Percentiles rank a stretch among this genome's conserved stretches.
These are phyloP conservation scores for Dryadula phaetusa DNA, from an alignment of 2,888 invertebrate genomes.

Conservation along the genomic window DNA sequence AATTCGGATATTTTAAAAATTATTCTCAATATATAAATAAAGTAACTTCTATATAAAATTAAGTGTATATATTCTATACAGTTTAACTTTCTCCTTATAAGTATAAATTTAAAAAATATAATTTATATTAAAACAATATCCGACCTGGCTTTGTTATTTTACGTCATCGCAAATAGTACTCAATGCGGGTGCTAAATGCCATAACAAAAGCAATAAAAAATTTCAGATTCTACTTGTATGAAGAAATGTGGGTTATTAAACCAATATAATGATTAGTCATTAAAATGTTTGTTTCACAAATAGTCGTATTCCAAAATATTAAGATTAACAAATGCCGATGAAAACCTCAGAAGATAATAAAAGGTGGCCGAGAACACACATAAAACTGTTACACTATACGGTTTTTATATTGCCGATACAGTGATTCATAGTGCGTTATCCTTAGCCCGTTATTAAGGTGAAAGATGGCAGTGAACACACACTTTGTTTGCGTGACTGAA, in stretches of 20 bases:
- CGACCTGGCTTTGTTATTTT: too few relatives aligned
- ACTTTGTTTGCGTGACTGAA: slow-evolving; percentile 43
- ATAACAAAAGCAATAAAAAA: too few relatives aligned
- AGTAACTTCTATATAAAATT: too few relatives aligned
- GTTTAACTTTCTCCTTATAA: too few relatives aligned
- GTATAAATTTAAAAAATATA: too few relatives aligned
- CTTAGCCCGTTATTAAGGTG: slow-evolving; percentile 4
- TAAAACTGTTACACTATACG: neutral
- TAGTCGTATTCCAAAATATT: neutral
- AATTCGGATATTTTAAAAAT: too few relatives aligned
- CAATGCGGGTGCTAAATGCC: too few relatives aligned
- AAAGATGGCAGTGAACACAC: slow-evolving; percentile 44
- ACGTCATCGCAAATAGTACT: too few relatives aligned
- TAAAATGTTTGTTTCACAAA: slow-evolving; percentile 3
- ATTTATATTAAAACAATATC: too few relatives aligned
- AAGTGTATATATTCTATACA: too few relatives aligned
- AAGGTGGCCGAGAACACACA: slow-evolving; percentile 7
- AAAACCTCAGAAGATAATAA: slow-evolving; percentile 11
- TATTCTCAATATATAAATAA: too few relatives aligned
- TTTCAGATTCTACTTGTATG: too few relatives aligned
- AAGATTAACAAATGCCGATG: neutral
- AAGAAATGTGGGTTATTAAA: neutral
- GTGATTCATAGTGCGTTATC: slow-evolving; percentile 28
- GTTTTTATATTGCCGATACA: neutral
- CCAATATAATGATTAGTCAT: neutral